phyloP scores from a whole-genome alignment of 2,888 invertebrate species.

The Chironomus tentans region DNA sequence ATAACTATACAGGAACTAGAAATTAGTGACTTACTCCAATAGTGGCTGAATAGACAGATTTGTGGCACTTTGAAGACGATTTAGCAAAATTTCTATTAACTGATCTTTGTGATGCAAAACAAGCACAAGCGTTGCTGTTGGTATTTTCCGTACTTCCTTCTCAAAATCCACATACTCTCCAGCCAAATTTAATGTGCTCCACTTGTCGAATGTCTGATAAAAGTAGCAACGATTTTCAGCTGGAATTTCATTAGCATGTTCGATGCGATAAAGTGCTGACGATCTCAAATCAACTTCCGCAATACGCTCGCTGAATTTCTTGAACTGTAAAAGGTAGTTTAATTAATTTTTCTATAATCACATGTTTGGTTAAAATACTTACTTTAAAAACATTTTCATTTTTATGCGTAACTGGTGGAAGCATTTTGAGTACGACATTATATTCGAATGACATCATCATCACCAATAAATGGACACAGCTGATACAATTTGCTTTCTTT shows the following conservation, averaged over 20 bases:
- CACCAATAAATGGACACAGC: too few relatives aligned
- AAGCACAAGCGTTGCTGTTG: conserved; percentile 65
- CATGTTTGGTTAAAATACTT: background rate
- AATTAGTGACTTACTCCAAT: conserved; percentile 61
- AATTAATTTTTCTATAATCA: background rate
- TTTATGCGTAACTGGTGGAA: too few relatives aligned
- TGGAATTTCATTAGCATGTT: conserved; percentile 61
- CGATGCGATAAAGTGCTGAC: conserved; percentile 77
- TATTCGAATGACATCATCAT: too few relatives aligned
- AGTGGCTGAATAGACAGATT: conserved; percentile 68
- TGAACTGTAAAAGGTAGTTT: conserved; percentile 52
- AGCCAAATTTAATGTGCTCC: conserved; percentile 80
- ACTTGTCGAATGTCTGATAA: conserved; percentile 73
- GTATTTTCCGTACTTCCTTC: conserved; percentile 61
- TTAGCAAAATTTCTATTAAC: conserved; percentile 61
- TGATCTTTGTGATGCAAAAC: conserved; percentile 70
- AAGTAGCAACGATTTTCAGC: conserved; percentile 68
- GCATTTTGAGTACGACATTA: too few relatives aligned
- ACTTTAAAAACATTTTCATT: conserved; percentile 23
- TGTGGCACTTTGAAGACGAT: conserved; percentile 63
- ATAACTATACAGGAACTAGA: conserved; percentile 10
- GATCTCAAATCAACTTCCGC: conserved; percentile 69
- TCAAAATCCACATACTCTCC: conserved; percentile 70
- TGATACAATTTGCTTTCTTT: too few relatives aligned
- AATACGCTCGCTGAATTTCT: conserved; percentile 80